phyloP scores from a whole-genome alignment of 2,888 invertebrate genomes.

The Hoplodrina ambigua region DNA sequence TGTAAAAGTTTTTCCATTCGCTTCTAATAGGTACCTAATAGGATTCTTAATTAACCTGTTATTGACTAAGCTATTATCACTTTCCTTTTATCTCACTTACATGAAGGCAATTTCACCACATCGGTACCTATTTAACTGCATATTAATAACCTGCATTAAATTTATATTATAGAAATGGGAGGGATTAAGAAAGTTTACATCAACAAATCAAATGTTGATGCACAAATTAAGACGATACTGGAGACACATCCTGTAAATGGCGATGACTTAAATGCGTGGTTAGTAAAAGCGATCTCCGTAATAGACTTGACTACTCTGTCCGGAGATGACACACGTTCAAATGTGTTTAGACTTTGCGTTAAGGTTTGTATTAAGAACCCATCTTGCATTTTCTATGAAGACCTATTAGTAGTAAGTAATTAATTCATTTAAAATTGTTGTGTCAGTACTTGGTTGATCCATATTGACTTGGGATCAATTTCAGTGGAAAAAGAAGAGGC shows the following conservation, averaged over 20 bases:
- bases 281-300: conserved; percentile 95
- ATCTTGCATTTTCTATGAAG: background rate
- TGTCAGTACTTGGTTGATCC: no score
- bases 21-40: no score
- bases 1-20: no score
- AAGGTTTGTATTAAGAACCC: conserved; percentile 90
- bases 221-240: conserved; percentile 77
- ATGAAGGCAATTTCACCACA: background rate
- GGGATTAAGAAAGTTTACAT: conserved; percentile 74
- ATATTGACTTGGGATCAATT: no score
- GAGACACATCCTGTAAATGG: conserved; percentile 77
- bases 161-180: conserved; percentile 68
- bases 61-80: no score
- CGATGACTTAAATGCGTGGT: conserved; percentile 92
- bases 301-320: conserved; percentile 98
- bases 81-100: no score
- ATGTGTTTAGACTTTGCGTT: conserved; percentile 95
- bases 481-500: no score
- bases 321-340: conserved; percentile 94
- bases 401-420: no score
- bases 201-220: conserved; percentile 77
- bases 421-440: no score
- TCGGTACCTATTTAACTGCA: no score
- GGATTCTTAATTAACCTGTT: no score
- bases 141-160: background rate